Base-by-base conservation (phyloP, 2,113 vertebrate species). In the Machaerirhynchus nigripectus region DNA sequence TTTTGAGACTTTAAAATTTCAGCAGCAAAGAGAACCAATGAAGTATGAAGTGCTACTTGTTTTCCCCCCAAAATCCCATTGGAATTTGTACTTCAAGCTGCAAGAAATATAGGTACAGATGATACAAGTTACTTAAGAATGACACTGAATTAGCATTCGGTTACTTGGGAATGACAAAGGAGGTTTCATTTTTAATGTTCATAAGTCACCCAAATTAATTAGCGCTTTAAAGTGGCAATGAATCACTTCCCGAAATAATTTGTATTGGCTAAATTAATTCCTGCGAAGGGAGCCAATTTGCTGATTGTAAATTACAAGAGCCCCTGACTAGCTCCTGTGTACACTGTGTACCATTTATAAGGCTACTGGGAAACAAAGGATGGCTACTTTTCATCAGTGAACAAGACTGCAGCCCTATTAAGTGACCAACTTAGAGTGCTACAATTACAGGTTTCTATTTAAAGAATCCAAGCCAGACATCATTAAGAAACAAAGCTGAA, bases 191-290 rank as follows among this genome's bases (percentile, higher is more conserved):
- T 95, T 86, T 94, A 89, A 95, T 84, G 76, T 75, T 95, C 71
- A 7, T 90, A 96, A 95, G 75, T 93, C 90, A 94, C 63, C 84
- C 60, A 94, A 95, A 96, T 96, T 95, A 96, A 97, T 97, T 89
- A 97, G 82, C 0, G 4, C 52, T 94, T 93, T 93, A 90, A 94
- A 95, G 95, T 74, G 50, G 92, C 95, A 94, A 94, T 94, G 93
- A 96, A 96, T 97, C 90, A 96, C 68, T 95, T 96, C 95, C 95
- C 6, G 1, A 93, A 97, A 96, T 96, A 94, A 97, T 96, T 59
- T 93, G 87, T 96, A 93, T 85, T 80, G 82, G 90, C 87, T 93
- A 94, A 96, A 96, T 96, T 94, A 96, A 96, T 92, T 96, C 73
- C 90, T 96, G 85, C 46, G 79, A 95, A 95, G 76, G 60, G 52